Percentiles rank a stretch among this genome's conserved stretches.
phyloP scores from a whole-genome alignment of 2,113 vertebrate species.

The Fulica atra region DNA sequence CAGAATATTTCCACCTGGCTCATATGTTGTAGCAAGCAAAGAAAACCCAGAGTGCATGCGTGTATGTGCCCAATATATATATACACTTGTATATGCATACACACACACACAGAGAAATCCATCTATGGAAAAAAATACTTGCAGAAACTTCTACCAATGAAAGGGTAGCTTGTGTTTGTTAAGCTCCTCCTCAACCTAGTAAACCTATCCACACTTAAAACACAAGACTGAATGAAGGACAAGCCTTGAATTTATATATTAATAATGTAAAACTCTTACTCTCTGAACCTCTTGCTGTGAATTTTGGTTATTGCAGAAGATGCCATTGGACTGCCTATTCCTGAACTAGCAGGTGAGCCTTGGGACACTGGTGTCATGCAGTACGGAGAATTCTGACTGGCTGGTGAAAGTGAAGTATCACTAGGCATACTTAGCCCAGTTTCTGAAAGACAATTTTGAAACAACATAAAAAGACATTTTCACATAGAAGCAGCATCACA shows the following conservation, averaged over 20 bases:
- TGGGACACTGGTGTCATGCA: conserved; percentile 98
- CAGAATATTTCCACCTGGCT: neutral
- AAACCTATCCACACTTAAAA: neutral
- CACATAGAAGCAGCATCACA: neutral
- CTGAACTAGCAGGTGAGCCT: conserved; percentile 94
- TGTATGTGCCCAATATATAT: too few species aligned
- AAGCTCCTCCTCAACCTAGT: neutral
- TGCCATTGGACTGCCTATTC: conserved; percentile 97
- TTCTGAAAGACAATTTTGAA: conserved; percentile 68
- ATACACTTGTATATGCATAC: neutral
- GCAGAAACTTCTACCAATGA: neutral
- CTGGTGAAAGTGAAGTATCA: conserved; percentile 93
- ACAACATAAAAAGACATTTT: neutral
- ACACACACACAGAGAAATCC: neutral
- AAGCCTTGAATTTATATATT: neutral
- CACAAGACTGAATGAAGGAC: neutral
- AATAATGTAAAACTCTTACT: conserved; percentile 80
- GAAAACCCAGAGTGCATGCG: neutral
- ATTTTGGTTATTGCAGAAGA: conserved; percentile 97
- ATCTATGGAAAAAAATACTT: neutral
- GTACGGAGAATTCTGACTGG: conserved; percentile 97
- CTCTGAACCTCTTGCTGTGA: conserved; percentile 97
- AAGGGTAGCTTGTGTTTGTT: neutral
- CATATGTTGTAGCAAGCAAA: neutral
- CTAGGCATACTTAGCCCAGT: conserved; percentile 91